Conservation (phyloP, 1,140 invertebrate genomes). For the Chlorops oryzae region DNA sequence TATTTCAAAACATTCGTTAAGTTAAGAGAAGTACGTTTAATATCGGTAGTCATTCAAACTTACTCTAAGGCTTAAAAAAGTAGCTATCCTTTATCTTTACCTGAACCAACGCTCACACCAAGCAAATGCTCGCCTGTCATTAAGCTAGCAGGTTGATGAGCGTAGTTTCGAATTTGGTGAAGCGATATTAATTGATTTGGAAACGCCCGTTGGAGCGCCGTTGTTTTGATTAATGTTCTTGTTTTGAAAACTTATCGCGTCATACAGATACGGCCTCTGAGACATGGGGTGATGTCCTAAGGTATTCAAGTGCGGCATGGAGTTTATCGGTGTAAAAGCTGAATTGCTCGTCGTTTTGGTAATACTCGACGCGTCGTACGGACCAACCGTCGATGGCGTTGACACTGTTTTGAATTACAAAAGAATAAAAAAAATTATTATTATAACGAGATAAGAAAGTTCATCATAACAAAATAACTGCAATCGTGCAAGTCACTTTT, state of each 20-base stretch:
- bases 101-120: conserved; percentile 44
- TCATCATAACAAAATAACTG: too few relatives aligned
- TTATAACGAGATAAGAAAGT: background rate
- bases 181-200: conserved; percentile 93
- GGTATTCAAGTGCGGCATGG: conserved; percentile 74
- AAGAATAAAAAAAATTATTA: background rate
- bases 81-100: conserved; percentile 48
- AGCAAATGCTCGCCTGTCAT: conserved; percentile 46
- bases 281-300: conserved; percentile 68
- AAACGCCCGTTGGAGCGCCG: conserved; percentile 67
- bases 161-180: conserved; percentile 94
- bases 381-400: conserved; percentile 39
- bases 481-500: too few relatives aligned
- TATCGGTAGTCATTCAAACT: too few relatives aligned
- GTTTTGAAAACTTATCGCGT: conserved; percentile 77
- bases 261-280: conserved; percentile 83
- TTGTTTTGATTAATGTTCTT: conserved; percentile 47
- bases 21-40: too few relatives aligned
- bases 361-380: conserved; percentile 44
- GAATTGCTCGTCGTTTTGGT: conserved; percentile 64
- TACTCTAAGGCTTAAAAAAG: conserved; percentile 48
- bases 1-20: too few relatives aligned
- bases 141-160: conserved; percentile 71
- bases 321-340: conserved; percentile 88
- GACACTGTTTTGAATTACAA: conserved; percentile 21